Evolutionary conservation across 2,797 vertebrate genomes (phyloP).

Genomic region (Bovichtus variegatus): DNA sequence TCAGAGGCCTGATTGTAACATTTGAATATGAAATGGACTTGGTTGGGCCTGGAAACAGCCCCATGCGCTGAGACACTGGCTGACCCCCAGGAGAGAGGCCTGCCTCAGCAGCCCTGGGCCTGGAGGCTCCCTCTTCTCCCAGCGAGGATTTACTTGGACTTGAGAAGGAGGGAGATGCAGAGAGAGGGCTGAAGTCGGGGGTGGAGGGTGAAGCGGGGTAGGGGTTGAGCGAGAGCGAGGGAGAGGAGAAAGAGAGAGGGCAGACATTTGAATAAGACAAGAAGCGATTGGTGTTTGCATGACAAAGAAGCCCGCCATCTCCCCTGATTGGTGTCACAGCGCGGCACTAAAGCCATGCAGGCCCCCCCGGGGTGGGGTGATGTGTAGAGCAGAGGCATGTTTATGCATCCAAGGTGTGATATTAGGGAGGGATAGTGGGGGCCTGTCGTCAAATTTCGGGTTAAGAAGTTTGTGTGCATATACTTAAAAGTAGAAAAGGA

Average conservation of each 20-base stretch:
- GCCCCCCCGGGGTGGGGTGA: conserved; percentile 81
- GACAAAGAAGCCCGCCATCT: conserved; percentile 88
- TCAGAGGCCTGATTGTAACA: conserved; percentile 88
- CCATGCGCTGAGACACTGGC: conserved; percentile 78
- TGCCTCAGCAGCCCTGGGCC: conserved; percentile 75
- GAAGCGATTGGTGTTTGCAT: conserved; percentile 88
- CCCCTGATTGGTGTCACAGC: conserved; percentile 90
- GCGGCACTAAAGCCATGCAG: conserved; percentile 85
- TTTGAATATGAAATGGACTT: conserved; percentile 90
- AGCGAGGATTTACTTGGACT: conserved; percentile 86
- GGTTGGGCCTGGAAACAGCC: conserved; percentile 86
- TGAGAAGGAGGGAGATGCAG: conserved; percentile 74
- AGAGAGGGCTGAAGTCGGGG: conserved; percentile 67
- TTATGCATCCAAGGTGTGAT: conserved; percentile 89
- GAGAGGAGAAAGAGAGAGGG: conserved; percentile 81
- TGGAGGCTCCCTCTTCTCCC: conserved; percentile 65
- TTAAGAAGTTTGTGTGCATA: conserved; percentile 70
- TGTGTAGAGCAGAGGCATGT: conserved; percentile 85
- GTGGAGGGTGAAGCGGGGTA: conserved; percentile 52
- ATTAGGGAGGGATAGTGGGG: conserved; percentile 74
- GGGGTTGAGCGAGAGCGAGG: conserved; percentile 73
- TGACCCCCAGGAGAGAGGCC: conserved; percentile 86
- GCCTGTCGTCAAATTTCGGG: conserved; percentile 72
- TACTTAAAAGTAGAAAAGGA: conserved; percentile 29
- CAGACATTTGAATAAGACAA: conserved; percentile 90